Evolutionary conservation across 2,888 invertebrate genomes (phyloP).

Genomic region (Drosophila putrida): DNA sequence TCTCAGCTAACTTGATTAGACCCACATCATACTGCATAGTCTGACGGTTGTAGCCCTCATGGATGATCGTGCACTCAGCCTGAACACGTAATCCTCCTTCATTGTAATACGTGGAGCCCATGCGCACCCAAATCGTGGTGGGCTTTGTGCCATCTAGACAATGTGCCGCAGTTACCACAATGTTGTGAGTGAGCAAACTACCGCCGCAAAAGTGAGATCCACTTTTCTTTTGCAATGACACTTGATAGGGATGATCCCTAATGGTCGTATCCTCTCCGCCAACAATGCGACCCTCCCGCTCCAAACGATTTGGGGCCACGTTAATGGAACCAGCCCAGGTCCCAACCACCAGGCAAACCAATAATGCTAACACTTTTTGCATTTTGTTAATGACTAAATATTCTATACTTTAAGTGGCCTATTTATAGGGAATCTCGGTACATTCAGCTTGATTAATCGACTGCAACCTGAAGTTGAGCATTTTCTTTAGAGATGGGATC

Average conservation of each 20-base stretch:
- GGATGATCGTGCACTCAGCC: constrained; percentile 74
- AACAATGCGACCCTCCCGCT: constrained; percentile 83
- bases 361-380: constrained; percentile 28
- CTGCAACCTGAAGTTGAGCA: not conserved
- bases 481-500: constrained; percentile 9
- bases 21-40: constrained; percentile 84
- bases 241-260: constrained; percentile 85
- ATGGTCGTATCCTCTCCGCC: constrained; percentile 85
- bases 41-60: constrained; percentile 72
- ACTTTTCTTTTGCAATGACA: constrained; percentile 81
- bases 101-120: constrained; percentile 80
- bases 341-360: constrained; percentile 39
- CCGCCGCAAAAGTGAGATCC: constrained; percentile 85
- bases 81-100: constrained; percentile 80
- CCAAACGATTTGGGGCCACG: constrained; percentile 38
- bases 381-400: constrained; percentile 28
- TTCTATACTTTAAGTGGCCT: not conserved
- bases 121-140: constrained; percentile 72
- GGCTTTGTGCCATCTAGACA: constrained; percentile 67
- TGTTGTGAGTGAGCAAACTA: constrained; percentile 78
- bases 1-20: constrained; percentile 79
- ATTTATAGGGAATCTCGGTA: constrained; percentile 37
- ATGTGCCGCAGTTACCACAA: constrained; percentile 85
- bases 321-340: constrained; percentile 48
- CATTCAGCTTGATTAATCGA: not conserved